Evolutionary conservation across 2,888 invertebrate species (phyloP), one percentile per base, ranked within the genome.

Genomic region (Nebria salina): DNA sequence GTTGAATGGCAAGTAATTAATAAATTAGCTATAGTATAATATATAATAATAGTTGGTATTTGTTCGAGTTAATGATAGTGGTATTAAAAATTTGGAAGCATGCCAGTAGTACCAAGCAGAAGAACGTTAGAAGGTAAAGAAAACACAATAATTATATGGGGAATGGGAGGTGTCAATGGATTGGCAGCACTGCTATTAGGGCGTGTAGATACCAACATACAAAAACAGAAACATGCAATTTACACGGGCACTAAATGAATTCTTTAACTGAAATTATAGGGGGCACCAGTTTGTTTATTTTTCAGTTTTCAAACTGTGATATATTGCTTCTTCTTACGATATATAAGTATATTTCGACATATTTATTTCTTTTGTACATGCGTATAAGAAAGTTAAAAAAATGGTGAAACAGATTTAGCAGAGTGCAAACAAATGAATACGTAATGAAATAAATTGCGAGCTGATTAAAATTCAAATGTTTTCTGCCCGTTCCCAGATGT

Each of bases 161-260:
- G 54, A 54, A 75, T 79, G 78, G 78, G 78, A 54, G 79, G 74
- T 79, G 79, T 79, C 74, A 79, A 79, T 79, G 42, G 25, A 72
- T 79, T 75, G 68, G 68, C 54, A 20, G 43, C 25, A 42, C 68
- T 79, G 70, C 75, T n/a, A 79, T 79, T 79, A 79, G 43, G 79
- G 79, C 79, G 70, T 70, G 79, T 65, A 43, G 15, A 74, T 43
- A 66, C 79, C 74, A 79, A 79, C 75, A 65, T 79, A 75, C 25
- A 34, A 34, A 79, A 20, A 74, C 34, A 20, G 54, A 72, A 78
- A 78, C 74, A 65, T 66, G 73, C 65, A 42, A 78, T 78, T 77
- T 72, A 42, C 65, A 65, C 26, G 34, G 26, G n/a, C 34, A 8
- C 54, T 54, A 54, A 54, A 54, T 54, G 76, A 68, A 68, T 20